Base-by-base conservation (phyloP, 2,797 vertebrate species). In the Typhlichthys subterraneus region DNA sequence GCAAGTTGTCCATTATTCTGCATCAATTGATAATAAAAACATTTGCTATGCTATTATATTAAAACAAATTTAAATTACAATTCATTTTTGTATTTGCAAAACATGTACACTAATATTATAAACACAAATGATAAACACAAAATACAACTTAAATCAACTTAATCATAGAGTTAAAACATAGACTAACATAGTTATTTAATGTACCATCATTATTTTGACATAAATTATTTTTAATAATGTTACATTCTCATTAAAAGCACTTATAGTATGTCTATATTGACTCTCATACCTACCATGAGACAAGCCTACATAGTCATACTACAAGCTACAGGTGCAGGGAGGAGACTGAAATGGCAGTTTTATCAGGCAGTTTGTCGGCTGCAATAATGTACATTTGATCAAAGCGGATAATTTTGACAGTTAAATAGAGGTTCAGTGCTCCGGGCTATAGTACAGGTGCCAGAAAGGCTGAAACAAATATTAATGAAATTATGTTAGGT, bases 241-340 rank as follows among this genome's bases (percentile, higher is more conserved):
- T 38, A 38, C 33, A 38, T 38, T 38, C 6, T 38, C 33, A 38
- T 38, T 38, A 38, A 38, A 75, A 71, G 65, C 80, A 61, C 69
- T 85, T 83, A 29, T 85, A 84, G 83, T 88, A 82, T 83, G 65
- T 87, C 81, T 77, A 48, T 67, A 64, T 53, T 54, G 57, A 61
- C 63, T 45, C 45, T 4, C 3, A 29, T 83, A 14, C 50, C 50
- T 7, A 15, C 17, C 15, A 8, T 17, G 3, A 51, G 15, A 19
- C 6, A 50, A 46, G 65, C 68, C 70, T 71, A 77, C 77, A 58
- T 48, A 3, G 77, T 65, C 68, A 69, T 59, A 71, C 63, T 82
- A 12, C 48, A 64, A 67, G 56, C 58, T 65, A 47, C 73, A 81
- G 82, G 84, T 85, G 84, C 76, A 80, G 53, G 53, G 51, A 54